These are phyloP conservation scores for Caenorhabditis sp. DNA, from an alignment of 2,888 invertebrate genomes.

Conservation along the genomic window DNA sequence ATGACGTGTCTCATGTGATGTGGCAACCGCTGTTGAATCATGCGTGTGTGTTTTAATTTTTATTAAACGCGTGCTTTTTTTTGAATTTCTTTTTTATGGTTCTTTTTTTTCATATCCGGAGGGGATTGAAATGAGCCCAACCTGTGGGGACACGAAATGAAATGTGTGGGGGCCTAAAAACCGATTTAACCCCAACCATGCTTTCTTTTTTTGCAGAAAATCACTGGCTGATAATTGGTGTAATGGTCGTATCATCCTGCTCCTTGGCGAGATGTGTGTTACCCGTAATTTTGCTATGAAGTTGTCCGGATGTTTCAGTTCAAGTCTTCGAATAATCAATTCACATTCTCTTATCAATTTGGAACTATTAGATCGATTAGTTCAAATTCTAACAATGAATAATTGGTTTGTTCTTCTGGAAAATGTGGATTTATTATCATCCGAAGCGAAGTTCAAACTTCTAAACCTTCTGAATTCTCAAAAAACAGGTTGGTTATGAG, in stretches of 20 bases:
- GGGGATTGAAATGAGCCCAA: no score
- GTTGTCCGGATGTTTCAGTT: conserved; percentile 39
- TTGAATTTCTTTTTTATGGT: no score
- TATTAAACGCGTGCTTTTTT: no score
- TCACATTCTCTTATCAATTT: conserved; percentile 45
- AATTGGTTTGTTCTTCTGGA: conserved; percentile 53
- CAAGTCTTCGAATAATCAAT: conserved; percentile 56
- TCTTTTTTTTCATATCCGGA: no score
- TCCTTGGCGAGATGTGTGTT: conserved; percentile 46
- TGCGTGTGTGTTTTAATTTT: no score
- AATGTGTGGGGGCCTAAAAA: no score
- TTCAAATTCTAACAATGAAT: conserved; percentile 15
- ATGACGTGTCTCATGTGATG: no score
- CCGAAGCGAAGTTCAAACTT: conserved; percentile 22
- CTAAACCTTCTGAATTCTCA: conserved; percentile 20
- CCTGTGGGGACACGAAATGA: no score
- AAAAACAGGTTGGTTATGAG: conserved; percentile 2
- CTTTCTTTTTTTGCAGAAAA: conserved; percentile 26
- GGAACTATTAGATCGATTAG: conserved; percentile 28
- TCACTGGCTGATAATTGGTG: conserved; percentile 56
- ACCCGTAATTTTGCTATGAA: conserved; percentile 30
- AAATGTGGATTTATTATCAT: conserved; percentile 55
- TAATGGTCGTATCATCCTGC: conserved; percentile 47
- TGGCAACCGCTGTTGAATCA: no score
- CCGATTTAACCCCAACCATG: no score